These are phyloP conservation scores for Mellilla xanthometata DNA, from an alignment of 2,888 invertebrate genomes.

Conservation along the genomic window DNA sequence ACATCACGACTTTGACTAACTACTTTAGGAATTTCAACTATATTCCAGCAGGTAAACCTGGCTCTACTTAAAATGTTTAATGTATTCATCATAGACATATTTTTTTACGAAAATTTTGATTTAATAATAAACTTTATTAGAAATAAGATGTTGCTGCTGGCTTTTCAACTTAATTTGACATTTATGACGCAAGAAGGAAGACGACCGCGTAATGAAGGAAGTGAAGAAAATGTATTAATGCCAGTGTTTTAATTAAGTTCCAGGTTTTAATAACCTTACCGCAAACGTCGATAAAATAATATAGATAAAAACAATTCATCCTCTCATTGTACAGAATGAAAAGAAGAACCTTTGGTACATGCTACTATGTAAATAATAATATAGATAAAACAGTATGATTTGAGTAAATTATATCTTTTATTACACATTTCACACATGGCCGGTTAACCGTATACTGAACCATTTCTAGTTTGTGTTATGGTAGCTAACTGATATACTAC, in stretches of 20 bases:
- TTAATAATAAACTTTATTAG: slow-evolving; percentile 28
- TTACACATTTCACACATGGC: too few species aligned
- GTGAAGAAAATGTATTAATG: slow-evolving; percentile 19
- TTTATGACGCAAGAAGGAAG: slow-evolving; percentile 3
- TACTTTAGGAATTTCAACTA: slow-evolving; percentile 28
- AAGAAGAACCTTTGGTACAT: too few species aligned
- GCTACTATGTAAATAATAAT: too few species aligned
- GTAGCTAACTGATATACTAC: too few species aligned
- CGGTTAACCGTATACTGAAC: too few species aligned
- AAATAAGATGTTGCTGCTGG: slow-evolving; percentile 42
- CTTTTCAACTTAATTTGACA: slow-evolving; percentile 34
- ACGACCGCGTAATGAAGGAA: background rate
- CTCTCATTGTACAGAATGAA: too few species aligned
- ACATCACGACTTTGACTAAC: slow-evolving; percentile 25
- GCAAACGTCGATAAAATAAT: slow-evolving; percentile 16
- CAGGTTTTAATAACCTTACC: slow-evolving; percentile 5
- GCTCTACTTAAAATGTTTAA: slow-evolving; percentile 35
- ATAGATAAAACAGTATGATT: too few species aligned
- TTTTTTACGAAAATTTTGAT: slow-evolving; percentile 30
- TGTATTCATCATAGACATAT: slow-evolving; percentile 30
- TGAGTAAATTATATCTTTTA: too few species aligned
- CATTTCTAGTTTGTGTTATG: too few species aligned
- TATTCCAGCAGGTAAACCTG: slow-evolving; percentile 38
- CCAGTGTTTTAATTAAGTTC: slow-evolving; percentile 24
- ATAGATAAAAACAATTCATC: too few species aligned